These are phyloP conservation scores for Drosophila tripunctata DNA, from an alignment of 2,888 invertebrate genomes.

Conservation along the genomic window DNA sequence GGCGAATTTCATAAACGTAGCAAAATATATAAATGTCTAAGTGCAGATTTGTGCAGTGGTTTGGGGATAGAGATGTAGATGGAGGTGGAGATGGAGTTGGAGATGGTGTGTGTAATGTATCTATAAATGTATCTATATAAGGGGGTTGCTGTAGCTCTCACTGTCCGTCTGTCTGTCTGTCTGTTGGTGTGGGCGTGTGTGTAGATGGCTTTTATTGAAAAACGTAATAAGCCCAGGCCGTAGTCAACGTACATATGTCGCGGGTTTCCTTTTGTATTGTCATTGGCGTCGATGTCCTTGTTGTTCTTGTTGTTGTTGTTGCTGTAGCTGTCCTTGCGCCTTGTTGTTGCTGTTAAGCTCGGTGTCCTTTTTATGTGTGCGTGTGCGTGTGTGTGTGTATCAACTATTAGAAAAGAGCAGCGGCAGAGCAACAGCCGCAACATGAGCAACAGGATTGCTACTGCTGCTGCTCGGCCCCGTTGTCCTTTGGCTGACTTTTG, in stretches of 20 bases:
- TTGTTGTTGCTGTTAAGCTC: conserved; percentile 39
- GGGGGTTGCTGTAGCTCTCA: no score
- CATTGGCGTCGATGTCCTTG: conserved; percentile 62
- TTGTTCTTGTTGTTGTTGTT: conserved; percentile 35
- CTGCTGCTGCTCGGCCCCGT: conserved; percentile 8
- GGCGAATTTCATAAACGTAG: conserved; percentile 54
- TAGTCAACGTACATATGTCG: conserved; percentile 69
- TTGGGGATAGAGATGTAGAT: no score
- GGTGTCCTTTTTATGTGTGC: conserved; percentile 32
- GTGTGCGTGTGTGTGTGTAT: conserved; percentile 26
- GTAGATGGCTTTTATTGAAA: conserved; percentile 59
- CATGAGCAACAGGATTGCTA: conserved; percentile 44
- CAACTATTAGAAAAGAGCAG: conserved; percentile 73
- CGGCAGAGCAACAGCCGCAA: conserved; percentile 28
- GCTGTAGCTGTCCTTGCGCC: no score
- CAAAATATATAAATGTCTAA: conserved; percentile 23
- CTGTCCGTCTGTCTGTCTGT: neutral
- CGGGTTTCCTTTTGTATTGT: conserved; percentile 70
- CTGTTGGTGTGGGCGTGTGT: conserved; percentile 20
- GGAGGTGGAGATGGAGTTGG: no score
- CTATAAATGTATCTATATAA: neutral
- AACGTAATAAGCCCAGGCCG: conserved; percentile 64
- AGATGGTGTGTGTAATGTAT: conserved; percentile 2
- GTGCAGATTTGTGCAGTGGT: no score
- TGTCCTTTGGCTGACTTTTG: conserved; percentile 58